Evolutionary conservation across 2,888 invertebrate genomes (phyloP).

Genomic region (Eupeodes luniger): DNA sequence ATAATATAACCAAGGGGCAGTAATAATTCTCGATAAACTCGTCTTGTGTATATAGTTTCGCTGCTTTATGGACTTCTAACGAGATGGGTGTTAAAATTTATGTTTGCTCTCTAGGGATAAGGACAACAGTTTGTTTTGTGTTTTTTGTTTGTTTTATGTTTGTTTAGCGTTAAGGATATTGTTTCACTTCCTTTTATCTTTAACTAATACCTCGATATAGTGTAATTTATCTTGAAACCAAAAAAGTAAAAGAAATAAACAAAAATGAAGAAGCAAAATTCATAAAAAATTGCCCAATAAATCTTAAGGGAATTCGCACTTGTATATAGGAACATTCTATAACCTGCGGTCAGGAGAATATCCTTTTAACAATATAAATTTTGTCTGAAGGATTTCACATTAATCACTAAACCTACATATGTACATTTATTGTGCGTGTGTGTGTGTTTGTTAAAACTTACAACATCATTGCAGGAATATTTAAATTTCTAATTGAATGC

Average conservation of each 20-base stretch:
- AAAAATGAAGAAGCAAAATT: conserved; percentile 71
- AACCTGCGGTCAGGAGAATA: conserved; percentile 63
- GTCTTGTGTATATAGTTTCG: conserved; percentile 35
- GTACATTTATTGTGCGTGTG: neutral
- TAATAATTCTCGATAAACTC: conserved; percentile 66
- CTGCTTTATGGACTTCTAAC: conserved; percentile 73
- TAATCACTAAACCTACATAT: conserved; percentile 50
- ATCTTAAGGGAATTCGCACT: conserved; percentile 66
- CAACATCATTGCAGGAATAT: conserved; percentile 43
- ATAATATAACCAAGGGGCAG: conserved; percentile 54
- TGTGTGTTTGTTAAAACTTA: neutral
- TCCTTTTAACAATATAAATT: conserved; percentile 21
- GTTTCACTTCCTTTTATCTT: conserved; percentile 73
- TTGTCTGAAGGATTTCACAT: conserved; percentile 59
- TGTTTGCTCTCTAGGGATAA: conserved; percentile 63
- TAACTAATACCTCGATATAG: conserved; percentile 65
- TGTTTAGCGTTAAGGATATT: conserved; percentile 68
- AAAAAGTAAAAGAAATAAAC: conserved; percentile 68
- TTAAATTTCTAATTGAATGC: conserved; percentile 68
- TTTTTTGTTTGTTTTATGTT: conserved; percentile 18
- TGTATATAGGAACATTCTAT: conserved; percentile 34
- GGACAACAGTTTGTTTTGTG: conserved; percentile 36
- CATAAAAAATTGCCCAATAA: conserved; percentile 78
- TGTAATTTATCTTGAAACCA: conserved; percentile 64
- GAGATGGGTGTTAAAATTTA: conserved; percentile 76